A percentile compares a stretch with the other conserved stretches of the same genome.
phyloP scores from a whole-genome alignment of 2,113 vertebrate genomes.

The Atlantisia rogersi region DNA sequence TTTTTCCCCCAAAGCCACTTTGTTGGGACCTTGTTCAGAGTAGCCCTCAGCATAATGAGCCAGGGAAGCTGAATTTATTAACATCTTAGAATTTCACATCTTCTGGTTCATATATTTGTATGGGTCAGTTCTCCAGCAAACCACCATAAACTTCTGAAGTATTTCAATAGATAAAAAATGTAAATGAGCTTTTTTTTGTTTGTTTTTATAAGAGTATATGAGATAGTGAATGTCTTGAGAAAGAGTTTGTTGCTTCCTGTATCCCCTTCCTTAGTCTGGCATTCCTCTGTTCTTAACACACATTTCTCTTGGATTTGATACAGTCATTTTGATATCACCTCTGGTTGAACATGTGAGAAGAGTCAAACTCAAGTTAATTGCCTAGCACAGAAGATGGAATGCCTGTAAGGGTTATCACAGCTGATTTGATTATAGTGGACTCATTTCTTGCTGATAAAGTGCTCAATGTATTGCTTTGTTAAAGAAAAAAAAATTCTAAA shows the following conservation, averaged over 20 bases:
- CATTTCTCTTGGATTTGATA: neutral
- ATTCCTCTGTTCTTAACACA: neutral
- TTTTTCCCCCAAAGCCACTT: neutral
- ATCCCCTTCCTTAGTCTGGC: neutral
- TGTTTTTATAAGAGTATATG: neutral
- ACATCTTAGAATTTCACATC: neutral
- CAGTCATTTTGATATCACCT: neutral
- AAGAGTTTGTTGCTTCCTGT: neutral
- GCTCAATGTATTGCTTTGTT: neutral
- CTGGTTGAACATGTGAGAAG: neutral
- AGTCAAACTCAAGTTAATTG: neutral
- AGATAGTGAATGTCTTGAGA: neutral
- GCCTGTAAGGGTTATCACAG: neutral
- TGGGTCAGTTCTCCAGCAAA: neutral
- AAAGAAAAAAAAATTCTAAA: neutral
- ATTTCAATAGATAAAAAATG: neutral
- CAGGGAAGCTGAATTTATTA: neutral
- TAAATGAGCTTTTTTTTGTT: neutral
- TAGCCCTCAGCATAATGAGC: neutral
- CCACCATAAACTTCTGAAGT: neutral
- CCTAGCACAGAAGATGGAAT: neutral
- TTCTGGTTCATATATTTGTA: neutral
- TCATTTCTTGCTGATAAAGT: neutral
- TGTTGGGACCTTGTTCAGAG: neutral
- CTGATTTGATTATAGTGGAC: neutral